Conservation (phyloP, 2,797 vertebrate species). For the Etheostoma perlongum region DNA sequence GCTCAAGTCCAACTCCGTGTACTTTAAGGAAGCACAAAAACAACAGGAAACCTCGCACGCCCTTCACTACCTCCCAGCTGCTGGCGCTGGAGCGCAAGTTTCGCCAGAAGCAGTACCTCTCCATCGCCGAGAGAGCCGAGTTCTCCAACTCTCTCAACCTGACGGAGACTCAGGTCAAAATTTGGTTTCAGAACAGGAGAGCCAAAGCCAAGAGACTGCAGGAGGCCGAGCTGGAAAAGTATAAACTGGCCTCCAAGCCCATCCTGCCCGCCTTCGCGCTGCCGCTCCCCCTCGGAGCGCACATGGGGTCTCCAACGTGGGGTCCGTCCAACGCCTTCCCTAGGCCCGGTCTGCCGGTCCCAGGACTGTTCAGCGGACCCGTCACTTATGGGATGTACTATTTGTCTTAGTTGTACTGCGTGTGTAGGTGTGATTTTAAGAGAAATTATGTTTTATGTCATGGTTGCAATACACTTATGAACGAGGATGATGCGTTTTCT, state of each 20-base stretch:
- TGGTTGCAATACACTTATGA: conserved; percentile 51
- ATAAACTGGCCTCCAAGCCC: conserved; percentile 87
- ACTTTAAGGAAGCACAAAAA: conserved; percentile 90
- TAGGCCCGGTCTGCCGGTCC: conserved; percentile 84
- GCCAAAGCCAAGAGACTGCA: conserved; percentile 91
- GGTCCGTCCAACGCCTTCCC: conserved; percentile 81
- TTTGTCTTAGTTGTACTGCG: conserved; percentile 81
- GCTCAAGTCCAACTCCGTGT: conserved; percentile 85
- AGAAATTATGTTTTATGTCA: conserved; percentile 28
- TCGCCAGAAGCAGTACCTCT: conserved; percentile 90
- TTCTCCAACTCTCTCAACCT: conserved; percentile 90
- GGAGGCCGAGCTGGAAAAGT: conserved; percentile 90
- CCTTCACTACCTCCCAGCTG: conserved; percentile 91
- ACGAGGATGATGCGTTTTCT: conserved; percentile 17
- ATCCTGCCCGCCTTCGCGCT: conserved; percentile 87
- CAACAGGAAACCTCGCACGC: conserved; percentile 90
- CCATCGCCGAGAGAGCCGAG: conserved; percentile 90
- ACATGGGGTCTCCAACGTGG: conserved; percentile 83
- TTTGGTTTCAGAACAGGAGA: conserved; percentile 91
- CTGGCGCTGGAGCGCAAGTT: conserved; percentile 91
- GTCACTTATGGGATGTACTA: conserved; percentile 91
- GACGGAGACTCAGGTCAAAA: conserved; percentile 91
- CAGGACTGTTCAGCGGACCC: conserved; percentile 87
- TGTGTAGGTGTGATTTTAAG: conserved; percentile 21
- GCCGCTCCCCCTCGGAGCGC: conserved; percentile 86